phyloP scores from a whole-genome alignment of 23 tunicate species.

The Ascidia mentula region DNA sequence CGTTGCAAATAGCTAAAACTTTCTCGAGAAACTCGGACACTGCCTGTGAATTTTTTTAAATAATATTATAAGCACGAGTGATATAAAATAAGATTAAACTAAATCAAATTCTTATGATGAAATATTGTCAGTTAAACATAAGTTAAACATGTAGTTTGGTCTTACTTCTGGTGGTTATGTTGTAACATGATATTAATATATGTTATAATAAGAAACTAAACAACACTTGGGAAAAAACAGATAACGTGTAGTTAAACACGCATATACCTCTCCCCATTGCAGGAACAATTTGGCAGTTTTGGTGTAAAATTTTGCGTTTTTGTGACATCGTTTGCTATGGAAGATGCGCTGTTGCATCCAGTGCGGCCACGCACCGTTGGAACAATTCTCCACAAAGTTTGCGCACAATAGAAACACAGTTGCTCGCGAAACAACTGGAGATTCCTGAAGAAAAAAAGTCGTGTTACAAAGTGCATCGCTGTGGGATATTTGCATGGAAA shows the following conservation, averaged over 20 bases:
- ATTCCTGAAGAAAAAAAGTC: conserved; percentile 30
- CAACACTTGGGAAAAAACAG: too few relatives aligned
- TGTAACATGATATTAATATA: too few relatives aligned
- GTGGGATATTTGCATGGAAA: too few relatives aligned
- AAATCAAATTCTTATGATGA: too few relatives aligned
- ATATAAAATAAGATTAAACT: too few relatives aligned
- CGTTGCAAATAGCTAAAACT: conserved; percentile 31
- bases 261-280: conserved; percentile 81
- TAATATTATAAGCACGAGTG: too few relatives aligned
- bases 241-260: too few relatives aligned
- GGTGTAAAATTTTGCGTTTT: conserved; percentile 37
- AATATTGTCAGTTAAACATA: too few relatives aligned
- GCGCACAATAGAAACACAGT: conserved; percentile 58
- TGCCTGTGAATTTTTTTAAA: too few relatives aligned
- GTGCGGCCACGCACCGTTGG: conserved; percentile 66
- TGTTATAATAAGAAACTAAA: too few relatives aligned
- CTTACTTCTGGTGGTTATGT: background rate
- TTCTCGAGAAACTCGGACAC: conserved; percentile 40
- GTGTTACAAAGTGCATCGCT: background rate
- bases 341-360: conserved; percentile 37
- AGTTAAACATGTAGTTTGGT: too few relatives aligned
- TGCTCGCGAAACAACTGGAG: conserved; percentile 74
- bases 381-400: conserved; percentile 58
- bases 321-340: conserved; percentile 24
- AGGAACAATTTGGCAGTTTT: conserved; percentile 48